These are phyloP conservation scores for Nomada ruficornis DNA, from an alignment of 2,888 invertebrate genomes.

Conservation along the genomic window DNA sequence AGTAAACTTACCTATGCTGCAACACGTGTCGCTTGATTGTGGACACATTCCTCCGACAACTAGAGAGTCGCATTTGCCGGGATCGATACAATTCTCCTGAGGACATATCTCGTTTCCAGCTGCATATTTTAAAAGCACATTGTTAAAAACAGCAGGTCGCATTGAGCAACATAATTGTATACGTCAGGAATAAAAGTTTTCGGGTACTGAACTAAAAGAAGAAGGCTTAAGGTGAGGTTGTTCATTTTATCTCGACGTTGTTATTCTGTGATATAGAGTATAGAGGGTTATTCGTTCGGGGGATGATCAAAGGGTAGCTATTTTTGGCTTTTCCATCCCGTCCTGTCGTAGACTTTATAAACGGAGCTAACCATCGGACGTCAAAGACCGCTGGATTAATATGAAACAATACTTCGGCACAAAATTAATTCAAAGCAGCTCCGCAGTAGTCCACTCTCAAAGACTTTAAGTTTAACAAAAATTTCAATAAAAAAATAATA, in stretches of 20 bases:
- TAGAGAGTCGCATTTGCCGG: slow-evolving; percentile 52
- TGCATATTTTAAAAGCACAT: slow-evolving; percentile 47
- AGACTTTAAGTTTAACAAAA: too few species aligned
- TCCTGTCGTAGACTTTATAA: slow-evolving; percentile 4
- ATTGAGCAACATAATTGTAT: neutral
- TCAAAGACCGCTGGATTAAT: neutral
- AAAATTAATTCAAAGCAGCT: too few species aligned
- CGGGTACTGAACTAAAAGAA: neutral
- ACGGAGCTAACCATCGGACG: slow-evolving; percentile 19
- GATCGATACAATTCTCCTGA: slow-evolving; percentile 61
- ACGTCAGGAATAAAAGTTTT: neutral
- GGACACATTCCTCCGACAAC: slow-evolving; percentile 17
- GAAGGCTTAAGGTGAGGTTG: neutral
- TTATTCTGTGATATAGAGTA: slow-evolving; percentile 14
- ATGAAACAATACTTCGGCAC: too few species aligned
- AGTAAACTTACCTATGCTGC: slow-evolving; percentile 58
- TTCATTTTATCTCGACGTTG: slow-evolving; percentile 39
- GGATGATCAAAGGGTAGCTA: slow-evolving; percentile 38
- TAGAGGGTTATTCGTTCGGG: slow-evolving; percentile 16
- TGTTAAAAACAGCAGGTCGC: neutral
- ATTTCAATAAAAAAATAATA: too few species aligned
- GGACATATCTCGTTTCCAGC: slow-evolving; percentile 48
- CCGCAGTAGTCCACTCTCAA: too few species aligned
- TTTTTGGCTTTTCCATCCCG: neutral
- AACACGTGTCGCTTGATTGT: slow-evolving; percentile 41